Evolutionary conservation across 2,888 invertebrate genomes (phyloP).

Genomic region (Heterodera filipjevi): DNA sequence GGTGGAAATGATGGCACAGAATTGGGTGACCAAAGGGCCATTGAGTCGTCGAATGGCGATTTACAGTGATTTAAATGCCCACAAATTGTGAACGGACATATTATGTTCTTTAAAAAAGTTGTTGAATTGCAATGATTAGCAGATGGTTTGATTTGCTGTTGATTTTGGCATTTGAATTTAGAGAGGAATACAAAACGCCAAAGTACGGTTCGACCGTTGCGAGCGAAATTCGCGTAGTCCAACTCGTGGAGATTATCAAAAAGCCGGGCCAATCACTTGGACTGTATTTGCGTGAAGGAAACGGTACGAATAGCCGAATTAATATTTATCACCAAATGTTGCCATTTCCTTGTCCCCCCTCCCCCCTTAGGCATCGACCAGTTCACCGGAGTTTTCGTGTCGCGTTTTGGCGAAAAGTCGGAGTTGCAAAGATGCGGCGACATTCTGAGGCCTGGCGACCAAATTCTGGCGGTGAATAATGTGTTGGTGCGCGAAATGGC

Average conservation of each 20-base stretch:
- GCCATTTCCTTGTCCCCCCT: not conserved
- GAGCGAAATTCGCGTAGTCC: slow-evolving; percentile 55
- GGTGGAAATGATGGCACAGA: not conserved
- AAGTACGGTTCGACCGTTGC: not conserved
- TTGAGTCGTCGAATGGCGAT: not conserved
- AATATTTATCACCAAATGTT: too few species aligned
- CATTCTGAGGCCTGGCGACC: slow-evolving; percentile 91
- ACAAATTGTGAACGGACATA: too few species aligned
- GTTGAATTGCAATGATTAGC: too few species aligned
- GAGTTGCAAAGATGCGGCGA: slow-evolving; percentile 79
- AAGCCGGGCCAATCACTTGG: slow-evolving; percentile 97
- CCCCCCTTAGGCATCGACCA: slow-evolving; percentile 75
- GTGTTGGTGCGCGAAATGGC: slow-evolving; percentile 97
- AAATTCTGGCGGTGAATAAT: slow-evolving; percentile 94
- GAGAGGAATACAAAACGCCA: slow-evolving; percentile 45
- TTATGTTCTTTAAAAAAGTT: too few species aligned
- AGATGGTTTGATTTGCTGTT: too few species aligned
- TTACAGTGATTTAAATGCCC: too few species aligned
- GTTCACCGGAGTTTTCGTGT: slow-evolving; percentile 95
- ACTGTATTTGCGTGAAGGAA: slow-evolving; percentile 92
- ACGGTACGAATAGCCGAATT: slow-evolving; percentile 69
- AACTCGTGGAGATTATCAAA: slow-evolving; percentile 93
- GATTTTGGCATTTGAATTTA: slow-evolving; percentile 13
- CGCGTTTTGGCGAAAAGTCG: slow-evolving; percentile 81
- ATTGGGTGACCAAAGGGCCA: not conserved